A percentile compares a stretch with the other conserved stretches of the same genome.
Conservation (phyloP, 1,140 invertebrate species). For the Microplitis mediator region DNA sequence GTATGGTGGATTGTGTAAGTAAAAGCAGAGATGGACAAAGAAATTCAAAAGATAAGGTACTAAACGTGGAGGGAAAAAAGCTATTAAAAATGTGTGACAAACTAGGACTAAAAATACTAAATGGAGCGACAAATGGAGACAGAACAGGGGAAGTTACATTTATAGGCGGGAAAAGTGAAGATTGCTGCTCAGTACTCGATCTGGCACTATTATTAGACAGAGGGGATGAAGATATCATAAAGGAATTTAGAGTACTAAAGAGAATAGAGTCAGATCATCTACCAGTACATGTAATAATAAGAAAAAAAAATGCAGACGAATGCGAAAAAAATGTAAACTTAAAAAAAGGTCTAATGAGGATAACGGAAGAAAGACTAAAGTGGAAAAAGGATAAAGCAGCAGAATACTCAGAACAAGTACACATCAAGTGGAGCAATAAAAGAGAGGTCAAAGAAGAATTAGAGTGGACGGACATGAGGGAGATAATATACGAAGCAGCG, state of each 20-base stretch:
- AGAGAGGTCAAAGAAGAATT: not conserved
- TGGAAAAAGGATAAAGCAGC: conserved; percentile 4
- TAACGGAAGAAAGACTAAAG: not conserved
- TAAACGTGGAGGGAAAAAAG: conserved; percentile 28
- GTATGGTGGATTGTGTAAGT: no score
- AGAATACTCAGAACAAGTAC: not conserved
- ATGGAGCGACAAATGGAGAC: conserved; percentile 25
- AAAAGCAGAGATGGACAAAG: not conserved
- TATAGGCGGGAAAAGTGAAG: conserved; percentile 5
- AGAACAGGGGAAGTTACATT: conserved; percentile 20
- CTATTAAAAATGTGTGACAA: conserved; percentile 26
- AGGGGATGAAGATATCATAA: not conserved
- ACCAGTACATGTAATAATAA: conserved; percentile 7
- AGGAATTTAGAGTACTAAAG: not conserved
- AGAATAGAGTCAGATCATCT: conserved; percentile 31
- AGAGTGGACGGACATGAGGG: conserved; percentile 8
- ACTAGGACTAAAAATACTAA: conserved; percentile 19
- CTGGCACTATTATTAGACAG: conserved; percentile 8
- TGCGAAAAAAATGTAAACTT: not conserved
- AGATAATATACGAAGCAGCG: conserved; percentile 3
- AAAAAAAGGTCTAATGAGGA: not conserved
- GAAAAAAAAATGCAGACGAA: not conserved
- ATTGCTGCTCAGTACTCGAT: conserved; percentile 24
- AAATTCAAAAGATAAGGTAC: conserved; percentile 16
- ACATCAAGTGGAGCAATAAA: not conserved